Percentiles rank a stretch among this genome's conserved stretches.
Conservation (phyloP, 2,888 invertebrate genomes). For the Steinernema hermaphroditum region DNA sequence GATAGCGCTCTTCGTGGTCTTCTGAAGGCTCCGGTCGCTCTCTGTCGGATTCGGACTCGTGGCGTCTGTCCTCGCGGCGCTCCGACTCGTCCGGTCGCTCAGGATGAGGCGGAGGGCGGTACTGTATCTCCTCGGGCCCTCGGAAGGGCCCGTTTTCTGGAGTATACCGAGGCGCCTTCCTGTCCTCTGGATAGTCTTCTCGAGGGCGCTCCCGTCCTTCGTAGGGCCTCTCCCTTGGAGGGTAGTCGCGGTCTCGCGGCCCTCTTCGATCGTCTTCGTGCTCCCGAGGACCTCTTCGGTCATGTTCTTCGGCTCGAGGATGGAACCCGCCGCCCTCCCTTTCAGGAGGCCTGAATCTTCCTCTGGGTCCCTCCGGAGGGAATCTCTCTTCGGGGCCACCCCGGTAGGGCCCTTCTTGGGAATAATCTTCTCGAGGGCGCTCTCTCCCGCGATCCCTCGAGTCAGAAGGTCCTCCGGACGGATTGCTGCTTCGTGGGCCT, state of each 20-base stretch:
- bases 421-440: neutral
- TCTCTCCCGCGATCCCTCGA: neutral
- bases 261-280: slow-evolving; percentile 1
- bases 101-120: slow-evolving; percentile 15
- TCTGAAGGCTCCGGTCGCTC: neutral
- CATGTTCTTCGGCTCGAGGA: neutral
- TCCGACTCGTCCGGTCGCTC: neutral
- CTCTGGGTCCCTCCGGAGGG: neutral
- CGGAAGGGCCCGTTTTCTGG: slow-evolving; percentile 18
- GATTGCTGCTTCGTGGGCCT: neutral
- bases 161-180: slow-evolving; percentile 2
- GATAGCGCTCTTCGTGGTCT: neutral
- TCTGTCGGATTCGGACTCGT: neutral
- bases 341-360: neutral
- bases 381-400: neutral
- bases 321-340: neutral
- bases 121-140: slow-evolving; percentile 10
- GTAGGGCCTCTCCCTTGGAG: neutral
- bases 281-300: neutral
- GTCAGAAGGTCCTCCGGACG: neutral
- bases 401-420: neutral
- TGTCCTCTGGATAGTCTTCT: neutral
- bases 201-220: neutral
- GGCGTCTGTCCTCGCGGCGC: neutral
- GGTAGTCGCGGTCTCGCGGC: neutral